Conservation (phyloP, 2,888 invertebrate genomes). For the Lumbricus terrestris region DNA sequence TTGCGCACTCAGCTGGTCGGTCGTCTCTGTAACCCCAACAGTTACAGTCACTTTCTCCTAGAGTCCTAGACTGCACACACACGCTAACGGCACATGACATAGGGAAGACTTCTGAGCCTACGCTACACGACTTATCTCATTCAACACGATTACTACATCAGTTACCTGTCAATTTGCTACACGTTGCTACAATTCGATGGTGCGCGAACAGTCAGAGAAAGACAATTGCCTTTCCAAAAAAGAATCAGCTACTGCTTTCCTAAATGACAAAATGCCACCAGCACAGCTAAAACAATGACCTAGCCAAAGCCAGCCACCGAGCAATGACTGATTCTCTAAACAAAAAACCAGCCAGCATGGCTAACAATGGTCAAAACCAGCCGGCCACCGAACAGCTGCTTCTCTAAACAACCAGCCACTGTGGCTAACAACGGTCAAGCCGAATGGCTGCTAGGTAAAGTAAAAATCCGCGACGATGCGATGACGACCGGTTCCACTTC, state of each 20-base stretch:
- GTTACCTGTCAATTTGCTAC: neutral
- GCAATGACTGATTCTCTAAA: neutral
- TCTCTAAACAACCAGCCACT: neutral
- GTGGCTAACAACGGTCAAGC: conserved; percentile 3
- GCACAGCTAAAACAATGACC: neutral
- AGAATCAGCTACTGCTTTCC: neutral
- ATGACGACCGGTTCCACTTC: neutral
- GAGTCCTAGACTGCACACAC: neutral
- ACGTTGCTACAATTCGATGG: neutral
- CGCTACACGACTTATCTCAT: neutral
- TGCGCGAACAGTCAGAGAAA: neutral
- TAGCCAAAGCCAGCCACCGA: neutral
- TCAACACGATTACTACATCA: neutral
- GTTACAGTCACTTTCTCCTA: neutral
- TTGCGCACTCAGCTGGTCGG: neutral
- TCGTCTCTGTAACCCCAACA: neutral
- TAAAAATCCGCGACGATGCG: neutral
- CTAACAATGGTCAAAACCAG: neutral
- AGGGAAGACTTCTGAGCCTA: neutral
- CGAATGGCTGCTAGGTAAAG: neutral
- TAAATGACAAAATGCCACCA: neutral
- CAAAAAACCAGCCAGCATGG: neutral
- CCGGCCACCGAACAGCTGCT: neutral
- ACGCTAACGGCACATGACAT: neutral
- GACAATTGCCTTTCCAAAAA: neutral